Evolutionary conservation across 2,113 vertebrate genomes (phyloP).

Genomic region (Lanius collurio): DNA sequence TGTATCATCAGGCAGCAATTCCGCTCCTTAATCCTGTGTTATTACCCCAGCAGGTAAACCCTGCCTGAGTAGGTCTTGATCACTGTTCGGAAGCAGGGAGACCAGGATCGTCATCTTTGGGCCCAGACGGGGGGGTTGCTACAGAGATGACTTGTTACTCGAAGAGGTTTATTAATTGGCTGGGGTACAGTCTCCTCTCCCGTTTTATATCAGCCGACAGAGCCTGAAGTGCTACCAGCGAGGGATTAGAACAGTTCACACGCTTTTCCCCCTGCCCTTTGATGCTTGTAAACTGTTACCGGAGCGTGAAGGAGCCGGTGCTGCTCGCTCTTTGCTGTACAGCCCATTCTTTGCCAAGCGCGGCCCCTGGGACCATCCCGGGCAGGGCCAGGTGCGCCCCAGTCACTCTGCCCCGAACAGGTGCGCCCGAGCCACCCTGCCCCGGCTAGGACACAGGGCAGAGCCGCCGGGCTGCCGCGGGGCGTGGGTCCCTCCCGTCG

Average conservation of each 20-base stretch:
- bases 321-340: too few relatives aligned
- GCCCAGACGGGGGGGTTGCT: neutral
- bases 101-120: neutral
- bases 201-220: neutral
- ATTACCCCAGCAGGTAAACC: neutral
- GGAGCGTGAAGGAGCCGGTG: neutral
- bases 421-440: neutral
- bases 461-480: neutral
- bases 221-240: neutral
- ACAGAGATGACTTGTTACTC: neutral
- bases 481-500: neutral
- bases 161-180: neutral
- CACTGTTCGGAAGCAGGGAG: neutral
- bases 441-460: neutral
- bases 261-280: accelerated
- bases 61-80: neutral
- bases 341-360: neutral
- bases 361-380: too few relatives aligned
- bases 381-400: neutral
- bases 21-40: neutral
- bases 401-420: neutral
- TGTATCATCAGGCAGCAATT: neutral
- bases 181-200: neutral
- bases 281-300: neutral
- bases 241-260: neutral